Evolutionary conservation across 2,113 vertebrate species (phyloP), one percentile per base, ranked within the genome.

Genomic region (Oncorhynchus masou): DNA sequence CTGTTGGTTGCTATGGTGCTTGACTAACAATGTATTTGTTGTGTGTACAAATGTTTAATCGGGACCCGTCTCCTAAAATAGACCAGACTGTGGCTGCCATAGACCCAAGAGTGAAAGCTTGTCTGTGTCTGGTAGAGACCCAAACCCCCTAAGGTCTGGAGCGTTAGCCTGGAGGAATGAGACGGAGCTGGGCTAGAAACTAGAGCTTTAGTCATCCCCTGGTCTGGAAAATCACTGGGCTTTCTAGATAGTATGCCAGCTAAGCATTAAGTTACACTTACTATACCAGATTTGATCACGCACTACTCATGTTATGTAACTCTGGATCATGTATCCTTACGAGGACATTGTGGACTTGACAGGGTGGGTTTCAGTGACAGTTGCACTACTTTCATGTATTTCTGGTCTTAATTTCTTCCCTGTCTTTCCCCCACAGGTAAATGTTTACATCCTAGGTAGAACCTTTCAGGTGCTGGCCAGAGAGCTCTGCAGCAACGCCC

Each of bases 401-500:
- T 62, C n/a, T 11, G 59, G 13, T 62, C 6, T 22, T 62, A 11
- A 25, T 39, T 22, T 24, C 1, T 25, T 68, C 13, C 20, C 12
- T 57, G 22, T 27, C 54, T 78, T 1, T 80, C 4, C n/a, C 85
- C 74, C 68, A 0, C 90, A 99, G 98, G 97, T 99, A 81, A 99
- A 99, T 27, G 96, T 99, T 48, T 99, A 97, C 12, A 91, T 97
- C 19, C 86, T 99, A 91, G 98, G 98, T 60, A 95, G 90, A 90
- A 99, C 97, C 0, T 99, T 98, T 80, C 95, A 99, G 34, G 91
- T 95, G 0, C 81, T 99, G 93, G 94, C 97, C 25, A 93, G 94
- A 90, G 97, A 98, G 75, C 96, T 99, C 68, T 99, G 97, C 94
- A 98, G 98, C 94, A 99, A 97, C 24, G 96, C 97, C 66, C 95